Conservation (phyloP, 1,140 invertebrate genomes). For the Branchinecta lindahli region DNA sequence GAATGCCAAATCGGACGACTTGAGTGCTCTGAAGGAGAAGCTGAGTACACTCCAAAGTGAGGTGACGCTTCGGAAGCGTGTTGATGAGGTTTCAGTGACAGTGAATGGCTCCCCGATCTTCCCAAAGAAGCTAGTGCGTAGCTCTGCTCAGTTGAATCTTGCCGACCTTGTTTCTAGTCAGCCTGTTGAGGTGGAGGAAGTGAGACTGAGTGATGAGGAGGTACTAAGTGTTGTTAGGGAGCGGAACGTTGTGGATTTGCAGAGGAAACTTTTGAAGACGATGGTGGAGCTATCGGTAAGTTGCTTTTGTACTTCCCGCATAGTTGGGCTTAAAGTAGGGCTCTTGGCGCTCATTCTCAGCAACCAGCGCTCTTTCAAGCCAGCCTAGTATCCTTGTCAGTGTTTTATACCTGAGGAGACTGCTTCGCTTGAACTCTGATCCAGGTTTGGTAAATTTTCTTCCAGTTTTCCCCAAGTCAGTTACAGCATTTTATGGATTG, state of each 20-base stretch:
- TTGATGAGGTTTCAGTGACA: not conserved
- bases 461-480: no score
- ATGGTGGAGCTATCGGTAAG: conserved; percentile 13
- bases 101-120: conserved; percentile 2
- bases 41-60: not conserved
- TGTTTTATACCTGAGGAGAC: no score
- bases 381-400: no score
- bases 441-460: no score
- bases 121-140: not conserved
- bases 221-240: conserved; percentile 8
- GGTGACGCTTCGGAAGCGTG: not conserved
- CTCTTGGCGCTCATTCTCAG: no score
- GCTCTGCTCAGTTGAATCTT: not conserved
- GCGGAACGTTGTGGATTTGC: conserved; percentile 11
- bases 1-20: not conserved
- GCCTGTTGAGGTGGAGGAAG: not conserved
- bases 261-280: conserved; percentile 7
- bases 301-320: not conserved
- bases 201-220: conserved; percentile 6
- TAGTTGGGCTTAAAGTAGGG: not conserved
- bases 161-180: conserved; percentile 9
- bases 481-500: no score
- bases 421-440: no score
- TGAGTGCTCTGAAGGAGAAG: not conserved
- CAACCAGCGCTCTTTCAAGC: no score